These are phyloP conservation scores for Bombylius major DNA, from an alignment of 2,888 invertebrate genomes.

Conservation along the genomic window DNA sequence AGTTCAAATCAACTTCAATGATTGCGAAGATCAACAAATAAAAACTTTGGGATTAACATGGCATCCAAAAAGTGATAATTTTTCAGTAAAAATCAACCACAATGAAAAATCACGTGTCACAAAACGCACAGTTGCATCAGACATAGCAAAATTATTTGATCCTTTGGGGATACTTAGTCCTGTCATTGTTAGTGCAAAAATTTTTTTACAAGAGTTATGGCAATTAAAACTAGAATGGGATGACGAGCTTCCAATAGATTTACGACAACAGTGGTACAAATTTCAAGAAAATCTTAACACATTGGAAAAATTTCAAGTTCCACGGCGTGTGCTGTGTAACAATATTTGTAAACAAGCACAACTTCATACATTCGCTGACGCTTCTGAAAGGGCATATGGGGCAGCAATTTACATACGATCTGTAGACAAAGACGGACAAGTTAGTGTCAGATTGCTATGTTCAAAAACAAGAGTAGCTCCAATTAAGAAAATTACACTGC, in stretches of 20 bases:
- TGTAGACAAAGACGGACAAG: background rate
- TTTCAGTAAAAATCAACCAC: background rate
- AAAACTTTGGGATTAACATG: background rate
- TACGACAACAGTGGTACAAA: background rate
- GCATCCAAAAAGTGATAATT: background rate
- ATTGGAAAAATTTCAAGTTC: background rate
- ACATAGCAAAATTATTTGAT: background rate
- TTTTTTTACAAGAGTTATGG: conserved; percentile 8
- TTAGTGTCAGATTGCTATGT: background rate
- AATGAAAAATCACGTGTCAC: background rate
- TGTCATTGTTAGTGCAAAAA: background rate
- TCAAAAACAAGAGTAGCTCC: background rate
- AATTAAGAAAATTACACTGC: background rate
- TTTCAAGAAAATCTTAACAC: background rate
- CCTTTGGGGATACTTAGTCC: conserved; percentile 6
- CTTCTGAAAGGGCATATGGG: conserved; percentile 14
- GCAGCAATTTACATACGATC: conserved; percentile 14
- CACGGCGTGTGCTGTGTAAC: background rate
- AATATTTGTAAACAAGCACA: background rate
- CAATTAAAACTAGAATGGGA: conserved; percentile 3
- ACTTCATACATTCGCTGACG: conserved; percentile 15
- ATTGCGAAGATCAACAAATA: background rate
- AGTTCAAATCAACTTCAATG: background rate
- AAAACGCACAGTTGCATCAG: background rate
- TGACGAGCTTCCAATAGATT: background rate